A percentile compares a stretch with the other conserved stretches of the same genome.
Conservation (phyloP, 2,888 invertebrate genomes). For the Idaea biselata region DNA sequence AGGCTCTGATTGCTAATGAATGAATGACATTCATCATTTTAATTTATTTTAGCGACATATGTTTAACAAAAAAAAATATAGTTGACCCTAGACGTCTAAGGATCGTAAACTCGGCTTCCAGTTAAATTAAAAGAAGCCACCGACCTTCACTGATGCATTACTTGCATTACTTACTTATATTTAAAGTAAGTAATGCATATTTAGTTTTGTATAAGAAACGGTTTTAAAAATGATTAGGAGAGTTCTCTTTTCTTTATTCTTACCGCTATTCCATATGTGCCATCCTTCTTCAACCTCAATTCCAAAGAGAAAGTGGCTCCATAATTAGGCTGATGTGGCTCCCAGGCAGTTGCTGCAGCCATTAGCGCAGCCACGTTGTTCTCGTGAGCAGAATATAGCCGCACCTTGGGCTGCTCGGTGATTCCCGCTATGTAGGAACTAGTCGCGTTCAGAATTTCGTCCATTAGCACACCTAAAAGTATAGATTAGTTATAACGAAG, state of each 20-base stretch:
- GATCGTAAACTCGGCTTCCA: too few relatives aligned
- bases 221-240: too few relatives aligned
- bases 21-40: too few relatives aligned
- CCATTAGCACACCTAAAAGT: slow-evolving; percentile 70
- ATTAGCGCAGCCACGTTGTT: slow-evolving; percentile 83
- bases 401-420: slow-evolving; percentile 59
- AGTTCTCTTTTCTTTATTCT: slow-evolving; percentile 14
- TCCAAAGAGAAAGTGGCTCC: slow-evolving; percentile 79
- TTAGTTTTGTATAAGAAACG: too few relatives aligned
- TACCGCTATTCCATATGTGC: slow-evolving; percentile 71
- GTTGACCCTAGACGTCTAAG: too few relatives aligned
- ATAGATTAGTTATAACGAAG: slow-evolving; percentile 3
- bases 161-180: too few relatives aligned
- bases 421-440: slow-evolving; percentile 61
- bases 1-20: too few relatives aligned
- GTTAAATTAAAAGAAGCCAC: too few relatives aligned
- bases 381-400: slow-evolving; percentile 82
- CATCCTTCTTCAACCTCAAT: slow-evolving; percentile 56
- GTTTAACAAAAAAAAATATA: too few relatives aligned
- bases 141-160: too few relatives aligned
- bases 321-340: slow-evolving; percentile 80
- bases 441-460: slow-evolving; percentile 73
- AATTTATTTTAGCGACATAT: too few relatives aligned
- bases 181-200: too few relatives aligned
- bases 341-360: slow-evolving; percentile 75